Evolutionary conservation across 2,797 vertebrate genomes (phyloP).

Genomic region (Sebastes minor): DNA sequence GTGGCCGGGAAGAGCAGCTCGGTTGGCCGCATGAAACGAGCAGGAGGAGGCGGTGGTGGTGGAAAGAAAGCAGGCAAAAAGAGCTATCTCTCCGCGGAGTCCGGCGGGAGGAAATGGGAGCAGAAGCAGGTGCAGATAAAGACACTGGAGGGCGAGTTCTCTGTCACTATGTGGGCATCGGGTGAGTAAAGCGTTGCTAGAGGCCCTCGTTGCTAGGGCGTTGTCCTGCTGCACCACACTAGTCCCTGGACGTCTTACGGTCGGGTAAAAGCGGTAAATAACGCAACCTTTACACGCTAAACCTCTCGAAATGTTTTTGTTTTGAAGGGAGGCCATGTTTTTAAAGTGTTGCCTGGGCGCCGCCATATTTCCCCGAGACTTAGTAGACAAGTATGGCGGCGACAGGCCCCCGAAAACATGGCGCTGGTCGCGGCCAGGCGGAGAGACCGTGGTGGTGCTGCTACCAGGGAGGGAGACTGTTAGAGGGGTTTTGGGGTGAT

Average conservation of each 20-base stretch:
- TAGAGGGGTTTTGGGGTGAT: conserved; percentile 56
- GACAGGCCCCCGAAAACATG: conserved; percentile 95
- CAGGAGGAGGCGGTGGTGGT: conserved; percentile 83
- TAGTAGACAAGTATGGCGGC: conserved; percentile 91
- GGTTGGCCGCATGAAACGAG: conserved; percentile 87
- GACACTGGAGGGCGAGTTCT: conserved; percentile 98
- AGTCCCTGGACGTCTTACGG: conserved; percentile 63
- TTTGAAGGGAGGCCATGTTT: conserved; percentile 99
- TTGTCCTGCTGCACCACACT: conserved; percentile 82
- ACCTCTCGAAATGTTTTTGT: conserved; percentile 88
- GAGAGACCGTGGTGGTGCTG: conserved; percentile 86
- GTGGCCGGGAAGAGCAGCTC: conserved; percentile 94
- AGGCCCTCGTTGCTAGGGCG: conserved; percentile 85
- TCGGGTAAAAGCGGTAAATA: conserved; percentile 25
- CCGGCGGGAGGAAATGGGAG: conserved; percentile 95
- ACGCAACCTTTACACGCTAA: conserved; percentile 34
- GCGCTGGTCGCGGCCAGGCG: conserved; percentile 84
- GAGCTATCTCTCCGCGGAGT: conserved; percentile 86
- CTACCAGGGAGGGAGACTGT: neutral
- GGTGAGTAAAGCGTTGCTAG: conserved; percentile 85
- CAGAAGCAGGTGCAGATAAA: conserved; percentile 99
- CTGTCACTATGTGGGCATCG: conserved; percentile 99
- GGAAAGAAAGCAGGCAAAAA: conserved; percentile 95
- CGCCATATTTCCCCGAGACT: conserved; percentile 98
- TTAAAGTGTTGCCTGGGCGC: conserved; percentile 95